Conservation (phyloP, 2,113 vertebrate genomes). For the Brachyhypopomus gauderio region DNA sequence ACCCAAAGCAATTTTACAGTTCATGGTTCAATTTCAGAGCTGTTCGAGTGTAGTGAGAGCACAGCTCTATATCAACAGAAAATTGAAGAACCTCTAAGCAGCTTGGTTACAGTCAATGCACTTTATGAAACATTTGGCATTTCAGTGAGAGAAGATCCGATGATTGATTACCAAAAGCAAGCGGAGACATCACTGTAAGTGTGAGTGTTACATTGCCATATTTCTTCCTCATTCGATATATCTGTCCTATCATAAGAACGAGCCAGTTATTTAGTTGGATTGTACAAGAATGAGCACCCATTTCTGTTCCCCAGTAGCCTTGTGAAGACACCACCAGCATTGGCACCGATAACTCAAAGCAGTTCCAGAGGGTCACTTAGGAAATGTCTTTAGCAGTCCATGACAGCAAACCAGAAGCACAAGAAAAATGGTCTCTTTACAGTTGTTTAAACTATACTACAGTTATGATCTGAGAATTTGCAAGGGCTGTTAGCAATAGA, state of each 20-base stretch:
- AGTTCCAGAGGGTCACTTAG: constrained; percentile 4
- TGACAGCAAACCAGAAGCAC: background rate
- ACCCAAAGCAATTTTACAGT: constrained; percentile 69
- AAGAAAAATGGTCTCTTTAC: constrained; percentile 13
- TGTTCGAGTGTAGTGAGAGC: constrained; percentile 58
- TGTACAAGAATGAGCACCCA: background rate
- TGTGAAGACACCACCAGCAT: constrained; percentile 26
- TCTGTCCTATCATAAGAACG: background rate
- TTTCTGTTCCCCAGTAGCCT: background rate
- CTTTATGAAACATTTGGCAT: constrained; percentile 50
- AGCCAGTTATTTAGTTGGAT: background rate
- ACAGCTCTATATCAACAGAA: constrained; percentile 56
- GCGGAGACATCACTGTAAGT: background rate
- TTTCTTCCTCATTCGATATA: background rate
- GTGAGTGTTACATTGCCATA: background rate
- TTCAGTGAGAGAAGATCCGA: constrained; percentile 21
- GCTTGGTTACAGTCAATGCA: constrained; percentile 60
- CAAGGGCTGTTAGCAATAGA: constrained; percentile 27
- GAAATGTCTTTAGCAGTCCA: constrained; percentile 27
- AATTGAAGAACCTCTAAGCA: constrained; percentile 62
- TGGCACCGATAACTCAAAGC: background rate
- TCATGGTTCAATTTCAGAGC: constrained; percentile 65
- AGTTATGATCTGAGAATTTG: constrained; percentile 12
- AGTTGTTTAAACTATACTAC: background rate
- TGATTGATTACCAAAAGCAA: constrained; percentile 8